Percentiles rank a stretch among this genome's conserved stretches.
These are phyloP conservation scores for Pollenia labialis DNA, from an alignment of 2,888 invertebrate species.

Conservation along the genomic window DNA sequence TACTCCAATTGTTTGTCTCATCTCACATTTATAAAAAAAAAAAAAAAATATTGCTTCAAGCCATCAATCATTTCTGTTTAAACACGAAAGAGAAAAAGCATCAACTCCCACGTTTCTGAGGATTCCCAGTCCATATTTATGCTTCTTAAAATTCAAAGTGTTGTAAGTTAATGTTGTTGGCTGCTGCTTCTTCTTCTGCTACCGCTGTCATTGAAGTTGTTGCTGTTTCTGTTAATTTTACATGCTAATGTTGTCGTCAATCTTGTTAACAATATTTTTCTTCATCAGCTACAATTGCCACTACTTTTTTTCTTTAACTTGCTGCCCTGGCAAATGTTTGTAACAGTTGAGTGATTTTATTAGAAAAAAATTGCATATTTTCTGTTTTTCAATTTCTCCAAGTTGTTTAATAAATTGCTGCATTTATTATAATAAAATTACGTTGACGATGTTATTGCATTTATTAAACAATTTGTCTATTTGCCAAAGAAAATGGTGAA, in stretches of 20 bases:
- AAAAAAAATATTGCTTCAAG: conserved; percentile 45
- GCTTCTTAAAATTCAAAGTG: conserved; percentile 11
- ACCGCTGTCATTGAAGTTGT: conserved; percentile 1
- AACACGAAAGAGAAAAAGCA: background rate
- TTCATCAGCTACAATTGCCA: conserved; percentile 15
- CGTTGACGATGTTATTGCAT: conserved; percentile 45
- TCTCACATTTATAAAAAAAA: conserved; percentile 38
- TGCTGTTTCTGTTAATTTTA: conserved; percentile 18
- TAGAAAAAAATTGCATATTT: background rate
- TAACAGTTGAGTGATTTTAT: conserved; percentile 19
- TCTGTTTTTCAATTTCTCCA: conserved; percentile 3
- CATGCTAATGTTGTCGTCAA: conserved; percentile 59
- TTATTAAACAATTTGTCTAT: conserved; percentile 55
- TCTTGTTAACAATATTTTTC: conserved; percentile 63
- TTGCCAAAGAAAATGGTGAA: background rate
- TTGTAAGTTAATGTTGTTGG: conserved; percentile 19
- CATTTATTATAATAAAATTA: conserved; percentile 42
- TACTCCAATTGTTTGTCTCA: conserved; percentile 10
- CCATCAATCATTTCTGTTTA: conserved; percentile 66
- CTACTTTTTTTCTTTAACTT: background rate
- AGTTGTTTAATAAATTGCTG: conserved; percentile 55
- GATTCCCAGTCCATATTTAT: conserved; percentile 5
- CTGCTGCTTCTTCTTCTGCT: conserved; percentile 15
- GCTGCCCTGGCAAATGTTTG: conserved; percentile 2
- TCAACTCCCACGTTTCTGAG: background rate